Evolutionary conservation across 2,888 invertebrate species (phyloP), one percentile per base, ranked within the genome.

Genomic region (Epicampocera succincta): DNA sequence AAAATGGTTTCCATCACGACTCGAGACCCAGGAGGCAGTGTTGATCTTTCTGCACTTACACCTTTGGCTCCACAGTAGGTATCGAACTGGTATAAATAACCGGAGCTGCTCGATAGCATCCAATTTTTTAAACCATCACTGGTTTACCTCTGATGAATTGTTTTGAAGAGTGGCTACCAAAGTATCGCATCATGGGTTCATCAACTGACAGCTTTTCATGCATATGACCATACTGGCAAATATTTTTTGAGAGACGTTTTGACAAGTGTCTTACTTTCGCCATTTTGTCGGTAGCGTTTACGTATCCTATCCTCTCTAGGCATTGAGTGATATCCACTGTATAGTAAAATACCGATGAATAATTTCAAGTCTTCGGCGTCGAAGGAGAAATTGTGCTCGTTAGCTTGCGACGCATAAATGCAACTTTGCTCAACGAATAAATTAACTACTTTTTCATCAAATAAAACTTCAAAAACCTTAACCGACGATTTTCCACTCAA

Each of bases 1-100:
- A 63, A 76, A 83, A 71, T 82, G 65, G 58, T 48, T 76, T 81
- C 69, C 79, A 75, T 50, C 11, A 72, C 63, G 61, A 80, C 25
- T 50, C 65, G 63, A 69, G 42, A 71, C 60, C 52, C 29, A 65
- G 76, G 46, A 33, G 33, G 33, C 33, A 33, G 33, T 33, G 3
- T 33, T 9, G 8, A 8, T 33, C 9, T 33, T 1, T 33, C 3
- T 9, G 33, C 33, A 33, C 33, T 33, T 33, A 33, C 33, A 25
- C 25, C 25, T 25, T 25, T 25, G 25, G 25, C 25, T 25, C 25
- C 25, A 25, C 25, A 5, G 5, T 25, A 52, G 13, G n/a, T 52
- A 25, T 52, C 52, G 11, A 52, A 52, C 25, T 50, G 50, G 21
- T 50, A 50, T 21, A 50, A 52, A n/a, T 25, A 52, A 4, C 52